These are phyloP conservation scores for Mylabris phalerata DNA, from an alignment of 1,140 invertebrate genomes.

Conservation along the genomic window DNA sequence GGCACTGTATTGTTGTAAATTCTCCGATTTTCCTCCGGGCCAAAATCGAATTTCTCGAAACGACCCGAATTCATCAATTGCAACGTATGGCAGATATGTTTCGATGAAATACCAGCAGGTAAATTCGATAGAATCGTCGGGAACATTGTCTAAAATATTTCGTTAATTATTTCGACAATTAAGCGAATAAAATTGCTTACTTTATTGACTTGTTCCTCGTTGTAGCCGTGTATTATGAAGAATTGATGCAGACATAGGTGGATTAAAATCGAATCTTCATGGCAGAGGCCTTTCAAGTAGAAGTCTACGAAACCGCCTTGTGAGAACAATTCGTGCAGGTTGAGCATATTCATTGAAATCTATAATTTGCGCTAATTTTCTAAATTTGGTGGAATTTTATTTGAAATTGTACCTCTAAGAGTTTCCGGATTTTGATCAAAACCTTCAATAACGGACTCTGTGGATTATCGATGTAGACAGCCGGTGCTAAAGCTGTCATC, in stretches of 20 bases:
- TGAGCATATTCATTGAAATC: neutral
- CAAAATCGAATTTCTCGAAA: constrained; percentile 25
- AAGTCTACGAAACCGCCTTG: neutral
- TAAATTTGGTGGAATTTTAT: neutral
- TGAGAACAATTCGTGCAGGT: constrained; percentile 2
- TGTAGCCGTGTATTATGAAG: constrained; percentile 16
- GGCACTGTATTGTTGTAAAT: constrained; percentile 4
- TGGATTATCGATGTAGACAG: constrained; percentile 41
- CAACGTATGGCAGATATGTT: constrained; percentile 12
- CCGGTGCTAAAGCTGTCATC: constrained; percentile 52
- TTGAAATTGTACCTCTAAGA: constrained; percentile 6
- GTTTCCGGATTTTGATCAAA: neutral
- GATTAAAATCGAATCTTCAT: neutral
- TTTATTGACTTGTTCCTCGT: constrained; percentile 1
- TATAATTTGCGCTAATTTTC: neutral
- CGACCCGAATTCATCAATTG: constrained; percentile 22
- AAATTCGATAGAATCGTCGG: constrained; percentile 12
- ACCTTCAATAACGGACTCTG: constrained; percentile 10
- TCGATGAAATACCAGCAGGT: constrained; percentile 17
- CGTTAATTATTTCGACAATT: neutral
- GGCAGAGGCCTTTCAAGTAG: constrained; percentile 5
- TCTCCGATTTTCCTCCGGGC: constrained; percentile 1
- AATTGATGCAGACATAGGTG: constrained; percentile 6
- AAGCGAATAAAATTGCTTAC: constrained; percentile 6
- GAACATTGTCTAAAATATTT: constrained; percentile 6